Evolutionary conservation across 2,888 invertebrate species (phyloP).

Genomic region (Boloria selene): DNA sequence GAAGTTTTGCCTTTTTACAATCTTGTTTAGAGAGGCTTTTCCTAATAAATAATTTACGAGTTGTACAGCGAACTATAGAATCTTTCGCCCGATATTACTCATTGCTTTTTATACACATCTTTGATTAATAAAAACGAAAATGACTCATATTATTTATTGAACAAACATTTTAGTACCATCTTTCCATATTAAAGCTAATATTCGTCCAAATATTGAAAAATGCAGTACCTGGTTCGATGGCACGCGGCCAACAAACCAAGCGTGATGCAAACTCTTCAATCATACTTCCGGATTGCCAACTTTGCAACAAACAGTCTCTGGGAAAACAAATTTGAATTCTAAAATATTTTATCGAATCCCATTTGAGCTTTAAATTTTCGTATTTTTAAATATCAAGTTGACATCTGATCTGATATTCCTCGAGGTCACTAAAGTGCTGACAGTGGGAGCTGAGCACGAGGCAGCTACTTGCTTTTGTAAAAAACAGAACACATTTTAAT

Average conservation of each 20-base stretch:
- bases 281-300: constrained; percentile 22
- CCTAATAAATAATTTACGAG: too few relatives aligned
- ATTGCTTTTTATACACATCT: too few relatives aligned
- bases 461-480: too few relatives aligned
- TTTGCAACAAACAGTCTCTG: constrained; percentile 9
- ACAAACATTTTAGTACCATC: neutral
- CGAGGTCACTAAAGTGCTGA: too few relatives aligned
- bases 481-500: too few relatives aligned
- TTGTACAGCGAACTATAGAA: too few relatives aligned
- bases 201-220: constrained; percentile 30
- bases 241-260: constrained; percentile 29
- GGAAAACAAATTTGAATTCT: constrained; percentile 14
- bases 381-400: neutral
- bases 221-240: constrained; percentile 35
- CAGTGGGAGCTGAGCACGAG: too few relatives aligned
- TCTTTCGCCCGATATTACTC: too few relatives aligned
- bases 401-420: neutral
- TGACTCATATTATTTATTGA: too few relatives aligned
- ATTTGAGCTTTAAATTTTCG: neutral
- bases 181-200: constrained; percentile 23
- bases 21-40: too few relatives aligned
- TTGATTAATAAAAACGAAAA: too few relatives aligned
- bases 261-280: constrained; percentile 28
- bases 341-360: neutral
- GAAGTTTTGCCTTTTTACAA: too few relatives aligned